phyloP scores from a whole-genome alignment of 2,888 invertebrate genomes.

The Stenchaetothrips biformis region DNA sequence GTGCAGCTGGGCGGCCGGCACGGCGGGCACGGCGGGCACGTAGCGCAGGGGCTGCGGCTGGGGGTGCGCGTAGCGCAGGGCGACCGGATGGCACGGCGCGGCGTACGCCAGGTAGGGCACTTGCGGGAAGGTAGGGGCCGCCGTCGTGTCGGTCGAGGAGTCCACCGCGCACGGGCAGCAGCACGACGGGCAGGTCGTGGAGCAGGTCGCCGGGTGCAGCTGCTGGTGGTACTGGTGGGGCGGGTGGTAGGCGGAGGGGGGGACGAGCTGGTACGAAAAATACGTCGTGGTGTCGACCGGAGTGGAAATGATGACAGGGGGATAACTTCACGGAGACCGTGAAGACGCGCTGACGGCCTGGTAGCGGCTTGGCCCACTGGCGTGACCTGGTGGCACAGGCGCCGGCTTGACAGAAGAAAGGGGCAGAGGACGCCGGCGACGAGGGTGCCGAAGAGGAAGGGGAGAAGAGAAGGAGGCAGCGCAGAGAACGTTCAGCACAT shows the following conservation, averaged over 20 bases:
- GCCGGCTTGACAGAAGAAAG: background rate
- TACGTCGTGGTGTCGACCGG: slow-evolving; percentile 13
- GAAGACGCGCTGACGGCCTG: background rate
- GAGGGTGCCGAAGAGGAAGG: background rate
- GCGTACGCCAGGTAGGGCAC: slow-evolving; percentile 15
- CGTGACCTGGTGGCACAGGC: too few relatives aligned
- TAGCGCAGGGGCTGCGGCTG: background rate
- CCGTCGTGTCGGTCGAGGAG: background rate
- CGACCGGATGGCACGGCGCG: background rate
- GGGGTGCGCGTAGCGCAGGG: background rate
- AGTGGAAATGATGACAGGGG: background rate
- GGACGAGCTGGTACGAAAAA: slow-evolving; percentile 8
- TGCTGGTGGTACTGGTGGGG: background rate
- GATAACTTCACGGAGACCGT: slow-evolving; percentile 15
- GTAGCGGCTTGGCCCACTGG: background rate
- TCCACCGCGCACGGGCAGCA: slow-evolving; percentile 7
- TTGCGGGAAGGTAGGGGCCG: slow-evolving; percentile 13
- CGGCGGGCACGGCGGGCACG: background rate
- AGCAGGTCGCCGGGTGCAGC: background rate
- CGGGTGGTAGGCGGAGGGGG: background rate
- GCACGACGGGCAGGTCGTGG: background rate
- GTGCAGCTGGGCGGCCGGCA: background rate
- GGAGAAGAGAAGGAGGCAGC: background rate
- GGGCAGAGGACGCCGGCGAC: background rate
- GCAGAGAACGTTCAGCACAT: slow-evolving; percentile 2